A percentile compares a stretch with the other conserved stretches of the same genome.
Conservation (phyloP, 2,113 vertebrate species). For the Motacilla alba region DNA sequence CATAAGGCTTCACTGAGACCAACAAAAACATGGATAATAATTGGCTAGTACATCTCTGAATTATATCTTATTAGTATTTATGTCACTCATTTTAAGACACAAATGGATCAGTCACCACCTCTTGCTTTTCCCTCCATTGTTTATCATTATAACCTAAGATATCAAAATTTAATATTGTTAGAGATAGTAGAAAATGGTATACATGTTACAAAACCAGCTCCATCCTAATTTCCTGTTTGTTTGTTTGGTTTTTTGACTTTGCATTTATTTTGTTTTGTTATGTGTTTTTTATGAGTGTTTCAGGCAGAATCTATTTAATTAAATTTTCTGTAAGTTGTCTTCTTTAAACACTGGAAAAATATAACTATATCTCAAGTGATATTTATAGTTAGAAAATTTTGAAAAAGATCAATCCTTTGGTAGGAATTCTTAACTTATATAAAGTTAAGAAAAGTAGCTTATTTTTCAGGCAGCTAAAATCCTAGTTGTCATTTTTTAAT, state of each 20-base stretch:
- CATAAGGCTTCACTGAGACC: neutral
- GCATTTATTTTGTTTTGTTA: neutral
- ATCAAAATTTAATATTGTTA: neutral
- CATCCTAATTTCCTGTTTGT: neutral
- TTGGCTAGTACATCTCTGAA: neutral
- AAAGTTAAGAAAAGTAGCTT: neutral
- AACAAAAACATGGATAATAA: neutral
- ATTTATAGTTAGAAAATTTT: neutral
- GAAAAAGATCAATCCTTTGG: neutral
- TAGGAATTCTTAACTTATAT: neutral
- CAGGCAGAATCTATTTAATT: neutral
- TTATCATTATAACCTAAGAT: neutral
- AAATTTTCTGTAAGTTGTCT: neutral
- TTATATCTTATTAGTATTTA: neutral
- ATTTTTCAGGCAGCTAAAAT: neutral
- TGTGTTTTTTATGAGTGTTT: neutral
- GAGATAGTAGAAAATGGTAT: neutral
- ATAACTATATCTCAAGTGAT: fast-evolving
- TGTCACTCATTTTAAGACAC: neutral
- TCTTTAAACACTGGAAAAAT: neutral
- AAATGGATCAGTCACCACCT: neutral
- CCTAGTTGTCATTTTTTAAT: neutral
- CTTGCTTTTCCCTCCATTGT: neutral
- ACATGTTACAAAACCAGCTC: neutral
- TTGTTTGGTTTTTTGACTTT: neutral